Percentiles rank a stretch among this genome's conserved stretches.
These are phyloP conservation scores for Sylvietta virens DNA, from an alignment of 2,113 vertebrate genomes.

Conservation along the genomic window DNA sequence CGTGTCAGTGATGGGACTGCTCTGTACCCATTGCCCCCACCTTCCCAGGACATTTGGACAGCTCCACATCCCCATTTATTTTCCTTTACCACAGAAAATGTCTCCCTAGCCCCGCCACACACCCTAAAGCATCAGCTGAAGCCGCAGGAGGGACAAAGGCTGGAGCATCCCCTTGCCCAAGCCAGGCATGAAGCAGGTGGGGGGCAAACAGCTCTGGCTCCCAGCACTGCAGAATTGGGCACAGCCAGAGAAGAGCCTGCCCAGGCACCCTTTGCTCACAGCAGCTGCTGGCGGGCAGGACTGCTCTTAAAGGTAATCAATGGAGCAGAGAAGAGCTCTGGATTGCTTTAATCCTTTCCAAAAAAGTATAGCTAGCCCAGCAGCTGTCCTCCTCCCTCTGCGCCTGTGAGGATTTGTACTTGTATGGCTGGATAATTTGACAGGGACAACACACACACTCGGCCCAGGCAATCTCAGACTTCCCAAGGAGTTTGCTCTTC, in stretches of 20 bases:
- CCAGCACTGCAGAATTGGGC: neutral
- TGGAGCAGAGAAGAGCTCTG: neutral
- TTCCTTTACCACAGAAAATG: slow-evolving; percentile 30
- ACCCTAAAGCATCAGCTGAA: slow-evolving; percentile 24
- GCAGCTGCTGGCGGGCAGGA: neutral
- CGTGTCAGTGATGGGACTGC: neutral
- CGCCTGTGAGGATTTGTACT: neutral
- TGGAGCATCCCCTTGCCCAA: neutral
- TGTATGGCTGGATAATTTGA: neutral
- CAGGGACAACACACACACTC: neutral
- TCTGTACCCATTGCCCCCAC: neutral
- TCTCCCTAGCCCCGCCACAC: neutral
- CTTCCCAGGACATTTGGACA: neutral
- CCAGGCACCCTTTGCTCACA: neutral
- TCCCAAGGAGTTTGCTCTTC: neutral
- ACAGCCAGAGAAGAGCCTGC: neutral
- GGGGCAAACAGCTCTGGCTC: neutral
- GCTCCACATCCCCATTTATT: neutral
- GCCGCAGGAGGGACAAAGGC: neutral
- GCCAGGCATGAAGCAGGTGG: neutral
- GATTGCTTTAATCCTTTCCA: slow-evolving; percentile 19
- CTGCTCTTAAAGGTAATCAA: neutral
- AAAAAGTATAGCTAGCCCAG: neutral
- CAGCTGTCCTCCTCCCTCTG: neutral
- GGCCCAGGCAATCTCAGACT: neutral